Base-by-base conservation (phyloP, 2,797 vertebrate species). In the Myotis vivesi region DNA sequence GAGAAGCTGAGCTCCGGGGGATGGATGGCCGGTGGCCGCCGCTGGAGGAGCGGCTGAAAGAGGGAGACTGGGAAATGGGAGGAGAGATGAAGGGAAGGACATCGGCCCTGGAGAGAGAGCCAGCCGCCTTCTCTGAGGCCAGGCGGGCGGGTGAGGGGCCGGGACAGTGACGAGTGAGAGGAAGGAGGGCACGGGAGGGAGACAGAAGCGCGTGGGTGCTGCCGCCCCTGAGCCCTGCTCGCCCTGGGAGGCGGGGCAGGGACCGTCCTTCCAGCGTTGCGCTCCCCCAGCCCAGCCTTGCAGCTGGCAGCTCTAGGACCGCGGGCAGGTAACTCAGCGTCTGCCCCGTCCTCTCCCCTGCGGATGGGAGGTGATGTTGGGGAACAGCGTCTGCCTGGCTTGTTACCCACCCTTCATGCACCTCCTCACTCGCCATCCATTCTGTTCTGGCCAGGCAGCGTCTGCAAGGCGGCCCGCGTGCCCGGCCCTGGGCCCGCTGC, bases 61-160 rank as follows among this genome's bases (percentile, higher is more conserved):
- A 64, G n/a, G 3, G 44, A 49, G 62, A 30, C 87, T 17, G 57
- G 44, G 44, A 6, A 77, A 7, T 0, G 0, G 66, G 86, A 0
- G 12, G 85, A 33, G 89, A 23, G 19, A 41, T 1, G 8, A 38
- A 44, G 76, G 25, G 69, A 41, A 83, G 82, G 25, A 41, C 44
- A n/a, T 62, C 77, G 30, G 59, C 62, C 0, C 17, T 3, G 28
- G 49, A 49, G 64, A n/a, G 22, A n/a, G 49, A 13, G 46, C 59
- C 51, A 3, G 8, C 36, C 17, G 53, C 82, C 49, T 33, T 33
- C 84, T 9, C 28, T 2, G 12, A 38, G 77, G 71, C 62, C 69
- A 33, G 33, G 87, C 25, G 6, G 23, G 57, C 57, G 12, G 57
- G 30, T 25, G 36, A 33, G 64, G 33, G 1, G 33, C 9, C 16